Base-by-base conservation (phyloP, 2,888 invertebrate species). In the Scaptomyza tumidula region DNA sequence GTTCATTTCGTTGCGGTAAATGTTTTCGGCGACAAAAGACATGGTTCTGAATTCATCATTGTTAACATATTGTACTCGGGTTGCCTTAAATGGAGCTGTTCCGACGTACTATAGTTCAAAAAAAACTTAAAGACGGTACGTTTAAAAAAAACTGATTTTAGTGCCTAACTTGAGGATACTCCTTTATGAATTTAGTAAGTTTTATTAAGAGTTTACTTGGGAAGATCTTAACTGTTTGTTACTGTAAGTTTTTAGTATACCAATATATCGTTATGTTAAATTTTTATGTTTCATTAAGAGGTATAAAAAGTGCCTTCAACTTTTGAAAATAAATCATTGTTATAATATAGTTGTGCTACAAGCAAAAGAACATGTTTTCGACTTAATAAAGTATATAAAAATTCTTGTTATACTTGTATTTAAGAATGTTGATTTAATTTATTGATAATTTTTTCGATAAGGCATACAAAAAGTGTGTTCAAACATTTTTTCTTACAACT, bases 1-100 rank as follows among this genome's bases (percentile, higher is more conserved):
- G 80, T 86, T 84, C 82, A 75, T 78, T 86, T 84, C 80, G 84
- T 71, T 86, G 88, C 80, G 85, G 87, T 85, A 78, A 85, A 86
- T 85, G 81, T 80, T 86, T 86, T 78, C 71, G 80, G 87, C 86
- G 83, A 87, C 86, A 85, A 80, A 77, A 76, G 81, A 86, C 81
- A 83, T 83, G 88, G 77, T 72, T 77, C 68, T 67, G 66, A 88
- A 86, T 79, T 83, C 79, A 86, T 88, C 77, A 83, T 86, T 86
- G 78, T 71, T 78, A 79, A 84, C 74, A 79, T 77, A 84, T 65
- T 69, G 80, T 78, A 75, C 75, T 58, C 49, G 41, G 41, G 31
- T 67, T 39, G n/a, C 76, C 74, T 49, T 75, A 71, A 75, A 74
- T 59, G 78, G 76, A 64, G 63, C 63, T 58, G 33, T 50, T 41